phyloP scores from a whole-genome alignment of 2,113 vertebrate genomes.

The Podarcis raffonei region DNA sequence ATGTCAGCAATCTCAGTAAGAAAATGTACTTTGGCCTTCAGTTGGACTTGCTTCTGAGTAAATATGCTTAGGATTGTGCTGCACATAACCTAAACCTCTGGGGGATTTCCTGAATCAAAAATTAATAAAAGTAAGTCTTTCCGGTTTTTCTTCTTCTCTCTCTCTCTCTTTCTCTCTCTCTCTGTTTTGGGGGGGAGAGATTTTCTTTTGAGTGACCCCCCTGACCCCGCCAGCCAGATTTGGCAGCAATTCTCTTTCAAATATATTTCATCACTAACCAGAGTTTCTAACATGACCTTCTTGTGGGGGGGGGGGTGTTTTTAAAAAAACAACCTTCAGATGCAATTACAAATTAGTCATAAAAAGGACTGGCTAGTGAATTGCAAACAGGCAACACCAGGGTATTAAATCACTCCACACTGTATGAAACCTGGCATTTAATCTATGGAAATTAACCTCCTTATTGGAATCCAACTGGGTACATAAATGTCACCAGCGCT shows the following conservation, averaged over 20 bases:
- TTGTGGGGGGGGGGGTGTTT: too few species aligned
- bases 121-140: background rate
- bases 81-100: background rate
- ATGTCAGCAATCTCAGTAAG: background rate
- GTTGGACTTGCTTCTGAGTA: background rate
- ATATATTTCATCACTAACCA: background rate
- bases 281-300: slow-evolving; percentile 3
- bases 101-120: background rate
- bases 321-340: background rate
- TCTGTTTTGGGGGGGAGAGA: too few species aligned
- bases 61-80: background rate
- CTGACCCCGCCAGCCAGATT: background rate
- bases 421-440: slow-evolving; percentile 66
- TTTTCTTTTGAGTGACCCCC: background rate
- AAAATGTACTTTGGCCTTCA: background rate
- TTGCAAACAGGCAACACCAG: slow-evolving; percentile 2
- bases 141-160: background rate
- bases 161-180: too few species aligned
- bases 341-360: background rate
- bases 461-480: slow-evolving; percentile 59
- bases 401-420: slow-evolving; percentile 43
- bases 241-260: background rate
- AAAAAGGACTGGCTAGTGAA: slow-evolving; percentile 2
- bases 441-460: slow-evolving; percentile 67
- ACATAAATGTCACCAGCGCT: slow-evolving; percentile 66